These are phyloP conservation scores for Xestoiulus laeticollis DNA, from an alignment of 2,888 invertebrate genomes.

Conservation along the genomic window DNA sequence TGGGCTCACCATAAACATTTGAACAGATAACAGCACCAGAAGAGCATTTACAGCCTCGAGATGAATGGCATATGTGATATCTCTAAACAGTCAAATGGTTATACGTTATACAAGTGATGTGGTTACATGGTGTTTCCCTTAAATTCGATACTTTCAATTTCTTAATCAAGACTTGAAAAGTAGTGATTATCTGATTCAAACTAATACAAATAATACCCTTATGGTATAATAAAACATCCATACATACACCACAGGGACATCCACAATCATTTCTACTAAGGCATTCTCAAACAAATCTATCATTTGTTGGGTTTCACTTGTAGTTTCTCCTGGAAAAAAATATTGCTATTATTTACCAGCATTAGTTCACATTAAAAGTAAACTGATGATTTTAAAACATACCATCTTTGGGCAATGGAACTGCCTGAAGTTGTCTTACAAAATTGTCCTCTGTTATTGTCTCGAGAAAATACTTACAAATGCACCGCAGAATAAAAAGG, in stretches of 20 bases:
- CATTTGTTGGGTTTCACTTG: slow-evolving; percentile 62
- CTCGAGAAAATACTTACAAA: slow-evolving; percentile 89
- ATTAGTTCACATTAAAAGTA: not conserved
- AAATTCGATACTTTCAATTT: not conserved
- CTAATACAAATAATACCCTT: not conserved
- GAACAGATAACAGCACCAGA: slow-evolving; percentile 86
- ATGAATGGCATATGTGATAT: slow-evolving; percentile 84
- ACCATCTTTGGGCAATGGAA: slow-evolving; percentile 65
- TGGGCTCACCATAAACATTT: slow-evolving; percentile 78
- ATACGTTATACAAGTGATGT: not conserved
- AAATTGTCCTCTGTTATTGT: slow-evolving; percentile 89
- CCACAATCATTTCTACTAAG: slow-evolving; percentile 80
- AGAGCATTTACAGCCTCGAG: slow-evolving; percentile 88
- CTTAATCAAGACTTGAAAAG: slow-evolving; percentile 49
- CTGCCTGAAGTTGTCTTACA: slow-evolving; percentile 79
- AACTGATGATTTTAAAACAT: not conserved
- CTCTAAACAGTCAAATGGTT: slow-evolving; percentile 67
- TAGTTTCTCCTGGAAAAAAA: slow-evolving; percentile 54
- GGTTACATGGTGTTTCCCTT: not conserved
- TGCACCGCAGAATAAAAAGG: slow-evolving; percentile 81
- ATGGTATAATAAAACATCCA: slow-evolving; percentile 41
- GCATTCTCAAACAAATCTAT: slow-evolving; percentile 80
- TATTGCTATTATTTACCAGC: not conserved
- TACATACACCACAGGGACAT: slow-evolving; percentile 81
- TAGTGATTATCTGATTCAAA: not conserved